phyloP scores from a whole-genome alignment of 2,797 vertebrate species.

The Anas bernieri region DNA sequence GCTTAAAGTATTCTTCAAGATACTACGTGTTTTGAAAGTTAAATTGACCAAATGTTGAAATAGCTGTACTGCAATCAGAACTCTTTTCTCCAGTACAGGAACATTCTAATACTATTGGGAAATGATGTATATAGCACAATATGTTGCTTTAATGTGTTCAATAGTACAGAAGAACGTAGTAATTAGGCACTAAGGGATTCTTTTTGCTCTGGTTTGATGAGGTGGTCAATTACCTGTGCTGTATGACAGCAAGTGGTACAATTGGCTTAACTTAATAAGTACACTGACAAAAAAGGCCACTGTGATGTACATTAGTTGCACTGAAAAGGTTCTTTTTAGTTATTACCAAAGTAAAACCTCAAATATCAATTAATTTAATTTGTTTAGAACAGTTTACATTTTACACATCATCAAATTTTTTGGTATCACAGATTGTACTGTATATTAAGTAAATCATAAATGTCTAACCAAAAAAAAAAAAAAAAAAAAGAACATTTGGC shows the following conservation, averaged over 20 bases:
- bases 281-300: constrained; percentile 71
- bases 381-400: constrained; percentile 74
- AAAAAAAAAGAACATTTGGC: not conserved
- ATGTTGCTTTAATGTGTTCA: constrained; percentile 49
- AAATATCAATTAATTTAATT: constrained; percentile 78
- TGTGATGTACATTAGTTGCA: constrained; percentile 59
- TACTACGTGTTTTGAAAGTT: not conserved
- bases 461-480: constrained; percentile 32
- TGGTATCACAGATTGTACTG: constrained; percentile 28
- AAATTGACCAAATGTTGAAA: constrained; percentile 10
- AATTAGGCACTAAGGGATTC: constrained; percentile 73
- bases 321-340: constrained; percentile 71
- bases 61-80: constrained; percentile 11
- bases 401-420: constrained; percentile 66
- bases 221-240: constrained; percentile 75
- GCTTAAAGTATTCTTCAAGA: not conserved
- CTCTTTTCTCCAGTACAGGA: constrained; percentile 34
- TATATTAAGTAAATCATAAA: constrained; percentile 59
- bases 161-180: constrained; percentile 61
- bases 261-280: constrained; percentile 77
- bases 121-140: constrained; percentile 61
- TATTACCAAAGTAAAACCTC: constrained; percentile 61
- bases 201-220: constrained; percentile 73
- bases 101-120: constrained; percentile 27
- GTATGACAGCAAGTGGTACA: constrained; percentile 71